Percentiles rank a stretch among this genome's conserved stretches.
These are phyloP conservation scores for Phymorhynchus buccinoides DNA, from an alignment of 1,140 invertebrate genomes.

Conservation along the genomic window DNA sequence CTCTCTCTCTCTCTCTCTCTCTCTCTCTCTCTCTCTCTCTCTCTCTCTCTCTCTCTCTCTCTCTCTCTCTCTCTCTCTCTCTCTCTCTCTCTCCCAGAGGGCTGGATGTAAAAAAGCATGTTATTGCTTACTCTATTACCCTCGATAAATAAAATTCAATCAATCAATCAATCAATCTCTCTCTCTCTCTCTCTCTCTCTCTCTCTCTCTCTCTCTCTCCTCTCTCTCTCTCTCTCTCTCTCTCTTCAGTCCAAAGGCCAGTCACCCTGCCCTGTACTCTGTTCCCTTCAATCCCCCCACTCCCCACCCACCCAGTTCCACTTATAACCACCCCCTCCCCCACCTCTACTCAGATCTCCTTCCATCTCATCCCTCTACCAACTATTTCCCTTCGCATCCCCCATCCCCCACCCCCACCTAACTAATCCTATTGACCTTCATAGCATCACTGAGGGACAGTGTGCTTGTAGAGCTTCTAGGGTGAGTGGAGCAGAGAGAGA, in stretches of 20 bases:
- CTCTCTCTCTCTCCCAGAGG: too few species aligned
- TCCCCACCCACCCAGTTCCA: not conserved
- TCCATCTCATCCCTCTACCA: not conserved
- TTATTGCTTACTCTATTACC: too few species aligned
- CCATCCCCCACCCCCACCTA: too few species aligned
- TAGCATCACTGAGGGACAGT: too few species aligned
- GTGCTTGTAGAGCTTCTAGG: too few species aligned
- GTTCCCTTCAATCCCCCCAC: not conserved
- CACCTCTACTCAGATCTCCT: not conserved
- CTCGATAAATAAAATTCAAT: too few species aligned
- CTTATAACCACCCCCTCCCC: not conserved
- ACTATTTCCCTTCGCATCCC: too few species aligned
- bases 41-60: slow-evolving; percentile 19
- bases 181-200: slow-evolving; percentile 15
- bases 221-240: too few species aligned
- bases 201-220: slow-evolving; percentile 19
- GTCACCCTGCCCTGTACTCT: not conserved
- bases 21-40: slow-evolving; percentile 16
- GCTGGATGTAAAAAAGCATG: too few species aligned
- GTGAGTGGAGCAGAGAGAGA: too few species aligned
- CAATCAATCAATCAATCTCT: too few species aligned
- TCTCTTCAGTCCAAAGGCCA: not conserved
- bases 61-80: slow-evolving; percentile 30
- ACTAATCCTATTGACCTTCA: too few species aligned
- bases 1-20: not conserved